Evolutionary conservation across 2,113 vertebrate genomes (phyloP).

Genomic region (Polyodon spathula): DNA sequence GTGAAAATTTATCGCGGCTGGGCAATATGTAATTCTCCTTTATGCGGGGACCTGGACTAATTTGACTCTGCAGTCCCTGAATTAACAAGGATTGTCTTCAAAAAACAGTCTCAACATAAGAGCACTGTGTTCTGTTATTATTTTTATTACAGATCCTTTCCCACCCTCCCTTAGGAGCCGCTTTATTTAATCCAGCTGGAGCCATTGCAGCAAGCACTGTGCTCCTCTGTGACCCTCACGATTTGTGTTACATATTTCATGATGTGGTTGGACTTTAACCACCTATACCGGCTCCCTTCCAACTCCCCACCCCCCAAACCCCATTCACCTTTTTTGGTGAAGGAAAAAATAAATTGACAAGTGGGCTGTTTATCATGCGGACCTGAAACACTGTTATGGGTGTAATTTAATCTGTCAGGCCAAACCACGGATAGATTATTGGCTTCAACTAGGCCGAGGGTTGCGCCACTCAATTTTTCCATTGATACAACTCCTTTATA

Average conservation of each 20-base stretch:
- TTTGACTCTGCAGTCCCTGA: conserved; percentile 39
- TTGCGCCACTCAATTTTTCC: conserved; percentile 38
- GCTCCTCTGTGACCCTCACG: conserved; percentile 35
- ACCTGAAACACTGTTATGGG: conserved; percentile 31
- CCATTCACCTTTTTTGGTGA: conserved; percentile 10
- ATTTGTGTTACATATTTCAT: conserved; percentile 45
- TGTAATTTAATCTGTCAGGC: conserved; percentile 40
- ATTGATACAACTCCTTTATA: conserved; percentile 30
- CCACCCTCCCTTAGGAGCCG: conserved; percentile 39
- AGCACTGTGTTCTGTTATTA: conserved; percentile 44
- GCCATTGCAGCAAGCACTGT: conserved; percentile 36
- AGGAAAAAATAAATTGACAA: conserved; percentile 33
- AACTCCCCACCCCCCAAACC: not conserved
- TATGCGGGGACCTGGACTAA: conserved; percentile 47
- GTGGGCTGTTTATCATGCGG: conserved; percentile 37
- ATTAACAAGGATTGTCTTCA: conserved; percentile 60
- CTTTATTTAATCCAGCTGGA: conserved; percentile 52
- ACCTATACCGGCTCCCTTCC: conserved; percentile 15
- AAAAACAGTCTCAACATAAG: conserved; percentile 37
- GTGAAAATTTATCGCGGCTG: conserved; percentile 55
- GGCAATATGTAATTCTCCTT: conserved; percentile 44
- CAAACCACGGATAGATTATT: conserved; percentile 40
- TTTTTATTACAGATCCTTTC: conserved; percentile 34
- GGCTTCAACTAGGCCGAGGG: conserved; percentile 30
- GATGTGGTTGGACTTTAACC: conserved; percentile 34